Base-by-base conservation (phyloP, 2,113 vertebrate genomes). In the Bubo scandiacus region DNA sequence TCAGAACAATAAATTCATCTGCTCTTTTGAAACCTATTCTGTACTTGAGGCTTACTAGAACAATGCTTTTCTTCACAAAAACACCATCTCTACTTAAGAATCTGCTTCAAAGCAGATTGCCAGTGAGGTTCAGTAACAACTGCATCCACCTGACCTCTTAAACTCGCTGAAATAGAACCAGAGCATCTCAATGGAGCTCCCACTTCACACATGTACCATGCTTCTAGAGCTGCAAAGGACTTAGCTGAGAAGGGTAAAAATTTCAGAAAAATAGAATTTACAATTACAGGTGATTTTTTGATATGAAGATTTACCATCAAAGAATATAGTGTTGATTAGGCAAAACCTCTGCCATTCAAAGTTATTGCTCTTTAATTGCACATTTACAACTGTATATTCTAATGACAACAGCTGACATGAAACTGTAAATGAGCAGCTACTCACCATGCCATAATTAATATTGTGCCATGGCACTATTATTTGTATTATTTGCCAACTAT, bases 41-140 rank as follows among this genome's bases (percentile, higher is more conserved):
- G 73, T 96, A 97, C 98, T 98, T 73, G 96, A 96, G 82, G 80
- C 91, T 88, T 94, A 93, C 97, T 95, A 98, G 94, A 98, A 98
- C 96, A 98, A 97, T 82, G 90, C 78, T 94, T 94, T 97, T 96
- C 96, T 96, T 94, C 72, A 98, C 98, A 98, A 98, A 99, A 98
- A 97, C 90, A 94, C 94, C 95, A 97, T 92, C 93, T 98, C 96
- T 40, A 51, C 96, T 98, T 97, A 98, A 98, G 96, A 95, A 98
- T 98, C 96, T 97, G 81, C 95, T 97, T 98, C 96, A 98, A 98
- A 98, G 98, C 91, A 68, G 91, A 97, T 66, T 98, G 94, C 96
- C 89, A 86, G 86, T 83, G 79, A 94, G 66, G 65, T 36, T 74
- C 45, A 95, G 97, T 96, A 98, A 97, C 86, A 86, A 94, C 62